phyloP scores from a whole-genome alignment of 2,113 vertebrate genomes.

The Laticauda laticaudata region DNA sequence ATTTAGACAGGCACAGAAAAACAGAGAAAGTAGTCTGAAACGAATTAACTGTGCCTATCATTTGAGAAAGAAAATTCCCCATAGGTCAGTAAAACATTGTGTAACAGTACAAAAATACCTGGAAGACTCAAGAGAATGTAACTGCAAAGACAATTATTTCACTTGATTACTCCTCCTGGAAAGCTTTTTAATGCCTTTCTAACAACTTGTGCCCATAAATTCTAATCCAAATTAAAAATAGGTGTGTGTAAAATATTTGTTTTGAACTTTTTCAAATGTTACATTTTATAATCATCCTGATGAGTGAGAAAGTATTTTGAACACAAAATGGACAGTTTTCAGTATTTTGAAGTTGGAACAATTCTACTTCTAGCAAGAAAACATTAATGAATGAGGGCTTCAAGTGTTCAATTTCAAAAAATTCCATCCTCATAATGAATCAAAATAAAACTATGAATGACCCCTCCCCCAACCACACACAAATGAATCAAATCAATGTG shows the following conservation, averaged over 20 bases:
- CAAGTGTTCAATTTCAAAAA: neutral
- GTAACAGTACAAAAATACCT: neutral
- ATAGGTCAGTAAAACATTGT: neutral
- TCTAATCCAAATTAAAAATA: neutral
- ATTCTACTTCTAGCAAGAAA: neutral
- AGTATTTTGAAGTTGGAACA: neutral
- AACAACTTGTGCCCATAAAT: neutral
- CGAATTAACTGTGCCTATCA: constrained; percentile 19
- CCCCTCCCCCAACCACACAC: neutral
- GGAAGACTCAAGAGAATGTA: neutral
- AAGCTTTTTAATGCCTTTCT: neutral
- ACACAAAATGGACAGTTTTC: neutral
- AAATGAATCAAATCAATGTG: neutral
- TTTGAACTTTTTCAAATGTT: neutral
- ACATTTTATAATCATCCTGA: neutral
- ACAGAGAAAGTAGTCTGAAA: neutral
- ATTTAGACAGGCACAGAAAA: neutral
- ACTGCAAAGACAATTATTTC: neutral
- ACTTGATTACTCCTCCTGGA: neutral
- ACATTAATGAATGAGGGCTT: neutral
- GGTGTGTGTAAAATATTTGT: neutral
- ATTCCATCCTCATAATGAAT: neutral
- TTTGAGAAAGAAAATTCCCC: constrained; percentile 1
- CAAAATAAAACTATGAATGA: neutral
- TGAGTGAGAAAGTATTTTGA: neutral